Base-by-base conservation (phyloP, 2,888 invertebrate species). In the Tiliacea aurago region DNA sequence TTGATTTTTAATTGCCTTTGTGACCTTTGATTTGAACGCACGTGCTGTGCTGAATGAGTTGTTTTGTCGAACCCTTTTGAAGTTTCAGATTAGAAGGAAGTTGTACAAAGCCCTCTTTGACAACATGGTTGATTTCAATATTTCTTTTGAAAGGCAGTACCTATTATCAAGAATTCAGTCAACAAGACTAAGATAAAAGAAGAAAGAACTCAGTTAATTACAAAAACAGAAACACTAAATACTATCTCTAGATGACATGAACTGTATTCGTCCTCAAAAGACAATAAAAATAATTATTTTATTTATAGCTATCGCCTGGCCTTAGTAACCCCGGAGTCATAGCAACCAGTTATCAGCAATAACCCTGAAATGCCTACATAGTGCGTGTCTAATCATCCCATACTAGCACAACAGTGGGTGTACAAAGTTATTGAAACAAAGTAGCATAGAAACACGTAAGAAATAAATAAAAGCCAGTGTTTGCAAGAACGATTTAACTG, bases 311-410 rank as follows among this genome's bases (percentile, higher is more conserved):
- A 83, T 82, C 84, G 81, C 65, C 20, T 80, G 71, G 56, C 70
- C 76, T 83, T 45, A 51, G 56, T 85, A 70, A 85, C 78, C 83
- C 70, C 66, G 53, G 69, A 61, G 64, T 65, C 77, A 73, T 69
- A 85, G 69, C 75, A 71, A 70, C 72, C 72, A 61, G 80, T 80
- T 84, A 85, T 85, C 85, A 76, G 62, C 85, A 55, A 20, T 70
- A 68, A 84, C 84, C 85, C 86, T 86, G 85, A 80, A 85, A 84
- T 75, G 23, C 62, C 70, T 64, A 64, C 68, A 69, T 71, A 68
- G 62, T 78, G 47, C 75, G 70, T 84, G 80, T 49, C 61, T 76
- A 76, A 84, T 78, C 82, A 61, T 69, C 23, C 59, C 33, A 43
- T 59, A 70, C 62, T 47, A 43, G 23, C 23, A 58, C 55, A 59